Evolutionary conservation across 2,113 vertebrate genomes (phyloP).

Genomic region (Ophthalmolycus amberensis): DNA sequence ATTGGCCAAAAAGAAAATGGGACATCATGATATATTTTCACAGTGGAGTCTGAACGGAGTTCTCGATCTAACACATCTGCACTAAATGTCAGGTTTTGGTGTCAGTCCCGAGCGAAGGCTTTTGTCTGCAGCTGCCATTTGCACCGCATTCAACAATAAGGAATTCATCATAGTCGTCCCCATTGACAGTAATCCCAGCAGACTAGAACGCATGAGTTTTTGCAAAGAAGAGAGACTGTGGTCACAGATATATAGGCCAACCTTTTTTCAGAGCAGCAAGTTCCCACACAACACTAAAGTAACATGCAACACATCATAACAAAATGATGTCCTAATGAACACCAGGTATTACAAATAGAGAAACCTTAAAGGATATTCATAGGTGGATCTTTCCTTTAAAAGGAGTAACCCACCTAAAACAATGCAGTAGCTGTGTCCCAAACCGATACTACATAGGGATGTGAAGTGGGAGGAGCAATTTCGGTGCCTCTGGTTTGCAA

Average conservation of each 20-base stretch:
- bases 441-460: background rate
- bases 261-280: constrained; percentile 4
- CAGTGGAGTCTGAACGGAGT: constrained; percentile 5
- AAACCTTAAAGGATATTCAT: background rate
- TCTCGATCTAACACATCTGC: constrained; percentile 50
- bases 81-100: constrained; percentile 50
- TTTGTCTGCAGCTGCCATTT: constrained; percentile 42
- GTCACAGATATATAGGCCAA: background rate
- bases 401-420: background rate
- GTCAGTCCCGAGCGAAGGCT: constrained; percentile 10
- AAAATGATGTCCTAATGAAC: background rate
- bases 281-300: background rate
- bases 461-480: background rate
- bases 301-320: background rate
- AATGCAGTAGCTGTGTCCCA: background rate
- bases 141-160: constrained; percentile 18
- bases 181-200: constrained; percentile 8
- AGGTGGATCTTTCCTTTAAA: background rate
- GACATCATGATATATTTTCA: background rate
- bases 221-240: background rate
- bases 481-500: background rate
- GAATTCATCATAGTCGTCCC: constrained; percentile 16
- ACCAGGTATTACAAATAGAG: background rate
- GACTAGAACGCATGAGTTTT: constrained; percentile 21
- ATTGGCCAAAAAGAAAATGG: constrained; percentile 16